Evolutionary conservation across 2,113 vertebrate species (phyloP).

Genomic region (Sterrhoptilus dennistouni): DNA sequence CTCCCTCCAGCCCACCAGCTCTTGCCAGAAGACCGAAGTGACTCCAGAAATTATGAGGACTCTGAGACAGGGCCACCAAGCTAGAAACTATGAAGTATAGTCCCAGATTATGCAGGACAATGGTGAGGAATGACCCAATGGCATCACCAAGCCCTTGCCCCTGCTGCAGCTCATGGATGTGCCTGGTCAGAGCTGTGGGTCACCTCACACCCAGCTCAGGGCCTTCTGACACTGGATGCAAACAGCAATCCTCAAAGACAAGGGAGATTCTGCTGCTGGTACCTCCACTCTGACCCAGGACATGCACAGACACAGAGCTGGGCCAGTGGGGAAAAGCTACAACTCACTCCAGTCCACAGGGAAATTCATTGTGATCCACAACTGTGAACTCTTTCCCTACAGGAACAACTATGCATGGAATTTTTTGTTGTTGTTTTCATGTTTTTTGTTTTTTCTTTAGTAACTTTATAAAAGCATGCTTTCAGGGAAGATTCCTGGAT

Average conservation of each 20-base stretch:
- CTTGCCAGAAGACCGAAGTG: not conserved
- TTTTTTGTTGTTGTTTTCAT: fast-evolving
- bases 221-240: not conserved
- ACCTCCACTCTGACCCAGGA: not conserved
- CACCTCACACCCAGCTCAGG: not conserved
- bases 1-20: not conserved
- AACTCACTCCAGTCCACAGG: not conserved
- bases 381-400: not conserved
- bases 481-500: not conserved
- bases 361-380: not conserved
- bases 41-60: not conserved
- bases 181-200: not conserved
- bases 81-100: not conserved
- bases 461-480: not conserved
- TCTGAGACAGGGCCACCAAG: not conserved
- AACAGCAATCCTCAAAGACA: not conserved
- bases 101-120: not conserved
- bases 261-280: not conserved
- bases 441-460: not conserved
- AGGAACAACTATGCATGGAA: not conserved
- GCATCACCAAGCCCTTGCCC: not conserved
- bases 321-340: not conserved
- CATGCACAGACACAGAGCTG: not conserved
- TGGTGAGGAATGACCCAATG: not conserved
- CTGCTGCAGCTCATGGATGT: not conserved